Conservation (phyloP, 2,888 invertebrate genomes). For the Amphimallon solstitiale region DNA sequence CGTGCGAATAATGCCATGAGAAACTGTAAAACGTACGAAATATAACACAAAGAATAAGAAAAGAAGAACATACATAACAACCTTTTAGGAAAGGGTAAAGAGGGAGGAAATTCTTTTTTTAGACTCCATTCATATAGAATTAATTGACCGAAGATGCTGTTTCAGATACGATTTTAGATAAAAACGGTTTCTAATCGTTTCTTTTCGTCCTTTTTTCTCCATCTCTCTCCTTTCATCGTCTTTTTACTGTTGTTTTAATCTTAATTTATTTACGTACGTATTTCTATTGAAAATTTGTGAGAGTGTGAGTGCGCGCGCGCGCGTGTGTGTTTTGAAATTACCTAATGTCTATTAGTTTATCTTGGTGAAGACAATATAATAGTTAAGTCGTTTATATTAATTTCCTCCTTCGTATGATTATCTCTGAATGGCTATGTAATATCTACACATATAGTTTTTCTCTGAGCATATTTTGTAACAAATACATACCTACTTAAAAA, state of each 20-base stretch:
- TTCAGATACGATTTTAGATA: slow-evolving; percentile 32
- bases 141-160: slow-evolving; percentile 32
- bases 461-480: slow-evolving; percentile 13
- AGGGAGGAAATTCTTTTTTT: neutral
- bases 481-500: slow-evolving; percentile 2
- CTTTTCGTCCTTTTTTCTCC: slow-evolving; percentile 17
- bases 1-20: too few species aligned
- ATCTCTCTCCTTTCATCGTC: slow-evolving; percentile 1
- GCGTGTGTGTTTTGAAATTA: slow-evolving; percentile 27
- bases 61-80: neutral
- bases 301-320: neutral
- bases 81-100: neutral
- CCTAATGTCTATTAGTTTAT: slow-evolving; percentile 30
- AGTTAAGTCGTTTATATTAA: slow-evolving; percentile 34
- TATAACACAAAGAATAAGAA: neutral
- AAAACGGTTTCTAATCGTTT: slow-evolving; percentile 31
- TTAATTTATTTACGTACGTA: neutral
- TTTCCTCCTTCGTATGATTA: slow-evolving; percentile 19
- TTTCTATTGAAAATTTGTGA: too few species aligned
- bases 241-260: neutral
- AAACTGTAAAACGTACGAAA: neutral
- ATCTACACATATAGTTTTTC: slow-evolving; percentile 10
- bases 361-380: slow-evolving; percentile 29
- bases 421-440: slow-evolving; percentile 6
- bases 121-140: slow-evolving; percentile 31